A percentile compares a stretch with the other conserved stretches of the same genome.
Conservation (phyloP, 2,888 invertebrate genomes). For the Exephanes ischioxanthus region DNA sequence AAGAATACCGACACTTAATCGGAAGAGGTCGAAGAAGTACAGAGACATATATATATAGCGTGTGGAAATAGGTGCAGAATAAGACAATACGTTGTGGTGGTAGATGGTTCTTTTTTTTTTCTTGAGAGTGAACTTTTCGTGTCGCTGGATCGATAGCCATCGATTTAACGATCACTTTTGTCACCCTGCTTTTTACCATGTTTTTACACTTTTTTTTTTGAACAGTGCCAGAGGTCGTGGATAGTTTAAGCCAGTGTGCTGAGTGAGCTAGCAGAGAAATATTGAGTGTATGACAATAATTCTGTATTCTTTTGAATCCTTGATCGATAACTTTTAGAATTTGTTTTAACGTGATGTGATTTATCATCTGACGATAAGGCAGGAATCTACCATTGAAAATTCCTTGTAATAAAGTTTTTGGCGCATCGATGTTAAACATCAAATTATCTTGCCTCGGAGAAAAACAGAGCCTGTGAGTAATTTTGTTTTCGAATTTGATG, state of each 20-base stretch:
- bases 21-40: slow-evolving; percentile 67
- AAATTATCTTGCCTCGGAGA: background rate
- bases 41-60: slow-evolving; percentile 27
- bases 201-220: slow-evolving; percentile 18
- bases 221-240: slow-evolving; percentile 66
- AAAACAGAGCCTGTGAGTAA: background rate
- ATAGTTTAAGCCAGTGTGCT: slow-evolving; percentile 73
- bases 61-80: slow-evolving; percentile 43
- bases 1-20: slow-evolving; percentile 69
- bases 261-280: slow-evolving; percentile 69
- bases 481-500: background rate
- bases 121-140: background rate
- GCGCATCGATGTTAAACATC: background rate
- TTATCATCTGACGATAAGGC: background rate
- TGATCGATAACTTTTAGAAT: background rate
- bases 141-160: slow-evolving; percentile 10
- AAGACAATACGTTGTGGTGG: slow-evolving; percentile 50
- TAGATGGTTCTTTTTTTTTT: slow-evolving; percentile 5
- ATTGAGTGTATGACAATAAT: slow-evolving; percentile 51
- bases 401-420: background rate
- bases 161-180: slow-evolving; percentile 12
- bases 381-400: background rate
- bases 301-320: slow-evolving; percentile 35
- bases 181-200: slow-evolving; percentile 10
- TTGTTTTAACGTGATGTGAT: background rate